Conservation (phyloP, 2,113 vertebrate species). For the Tinamus guttatus region DNA sequence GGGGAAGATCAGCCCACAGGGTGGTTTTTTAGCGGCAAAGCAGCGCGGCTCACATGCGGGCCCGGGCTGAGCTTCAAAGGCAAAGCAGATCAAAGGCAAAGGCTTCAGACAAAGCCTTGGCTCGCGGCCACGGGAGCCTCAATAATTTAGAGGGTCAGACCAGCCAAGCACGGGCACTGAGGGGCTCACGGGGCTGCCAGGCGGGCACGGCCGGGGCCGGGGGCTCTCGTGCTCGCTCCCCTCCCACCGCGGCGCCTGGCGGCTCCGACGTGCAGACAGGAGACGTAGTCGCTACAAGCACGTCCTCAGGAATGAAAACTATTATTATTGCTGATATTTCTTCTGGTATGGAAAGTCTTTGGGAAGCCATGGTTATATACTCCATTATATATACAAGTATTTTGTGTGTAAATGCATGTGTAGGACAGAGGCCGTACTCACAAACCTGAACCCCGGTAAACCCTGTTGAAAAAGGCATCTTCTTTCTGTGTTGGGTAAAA, state of each 20-base stretch:
- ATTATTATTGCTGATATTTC: background rate
- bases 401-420: background rate
- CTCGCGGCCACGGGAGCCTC: background rate
- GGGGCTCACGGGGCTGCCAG: background rate
- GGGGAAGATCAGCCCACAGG: background rate
- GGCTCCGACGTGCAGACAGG: fast-evolving
- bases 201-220: background rate
- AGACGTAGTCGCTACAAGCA: background rate
- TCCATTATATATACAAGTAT: background rate
- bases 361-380: fast-evolving
- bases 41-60: background rate
- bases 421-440: background rate
- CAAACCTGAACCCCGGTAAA: background rate
- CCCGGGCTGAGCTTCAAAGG: conserved; percentile 30
- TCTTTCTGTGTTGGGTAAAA: background rate
- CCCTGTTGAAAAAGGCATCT: background rate
- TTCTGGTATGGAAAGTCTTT: background rate
- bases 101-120: conserved; percentile 15
- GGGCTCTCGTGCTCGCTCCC: fast-evolving
- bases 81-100: conserved; percentile 28
- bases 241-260: background rate
- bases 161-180: background rate
- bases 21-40: background rate
- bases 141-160: conserved; percentile 28
- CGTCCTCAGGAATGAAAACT: background rate